Evolutionary conservation across 1,140 invertebrate genomes (phyloP), one percentile per base, ranked within the genome.

Genomic region (Berghia stephanieae): DNA sequence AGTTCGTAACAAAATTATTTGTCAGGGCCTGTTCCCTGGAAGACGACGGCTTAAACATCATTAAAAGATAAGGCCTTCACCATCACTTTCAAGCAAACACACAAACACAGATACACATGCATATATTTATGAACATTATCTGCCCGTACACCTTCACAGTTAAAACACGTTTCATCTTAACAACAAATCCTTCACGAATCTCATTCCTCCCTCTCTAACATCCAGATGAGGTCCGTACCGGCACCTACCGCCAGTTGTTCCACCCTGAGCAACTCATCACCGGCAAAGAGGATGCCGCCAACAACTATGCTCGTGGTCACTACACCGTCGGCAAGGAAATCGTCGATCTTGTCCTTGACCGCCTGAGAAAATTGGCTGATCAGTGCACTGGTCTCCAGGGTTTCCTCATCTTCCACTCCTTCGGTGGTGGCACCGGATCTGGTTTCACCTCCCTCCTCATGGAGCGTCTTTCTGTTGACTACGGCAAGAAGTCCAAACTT

Each of bases 391-490:
- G 80, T 42, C 85, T 91, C 27, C 90, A 91, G 80, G 89, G 89
- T 18, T 90, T 72, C 38, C 69, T 72, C 18, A 72, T 72, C 44
- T 72, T 72, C 69, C 69, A 72, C 44, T 49, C 43, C 46, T 89
- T 89, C 70, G 88, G 87, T 73, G 95, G 96, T 57, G 95, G 95
- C 66, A 96, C 95, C 78, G 95, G 95, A 10, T 95, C 94, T 21
- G 95, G 95, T 10, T 96, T 96, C 89, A 95, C 94, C 8, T 95
- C 95, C 0, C 90, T 96, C 60, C 91, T 96, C 60, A 96, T 96
- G 95, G 95, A 96, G 89, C 91, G 95, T 77, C 91, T 96, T 31
- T 96, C 90, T 95, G 93, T 94, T 78, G 82, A 83, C 82, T 96
- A 95, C 87, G 95, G 95, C 96, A 80, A n/a, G n/a, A n/a, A n/a